Conservation (phyloP, 2,888 invertebrate genomes). For the Agriotes lineatus region DNA sequence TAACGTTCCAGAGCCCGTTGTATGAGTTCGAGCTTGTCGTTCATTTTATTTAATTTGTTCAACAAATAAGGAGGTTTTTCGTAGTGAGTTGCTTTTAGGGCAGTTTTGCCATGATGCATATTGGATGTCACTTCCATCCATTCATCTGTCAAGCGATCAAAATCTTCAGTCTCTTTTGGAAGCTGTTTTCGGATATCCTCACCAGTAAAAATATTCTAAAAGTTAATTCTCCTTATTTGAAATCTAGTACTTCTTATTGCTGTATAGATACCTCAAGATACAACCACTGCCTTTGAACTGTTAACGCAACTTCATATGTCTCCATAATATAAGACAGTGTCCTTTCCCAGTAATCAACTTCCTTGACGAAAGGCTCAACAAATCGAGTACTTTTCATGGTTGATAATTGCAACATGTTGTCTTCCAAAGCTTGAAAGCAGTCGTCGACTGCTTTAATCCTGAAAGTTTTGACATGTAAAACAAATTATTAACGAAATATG, state of each 20-base stretch:
- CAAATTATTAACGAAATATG: no score
- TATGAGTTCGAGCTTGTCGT: conserved; percentile 81
- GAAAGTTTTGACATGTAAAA: no score
- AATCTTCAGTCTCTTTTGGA: conserved; percentile 81
- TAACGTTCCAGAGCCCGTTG: conserved; percentile 88
- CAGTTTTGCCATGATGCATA: conserved; percentile 70
- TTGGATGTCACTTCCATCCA: conserved; percentile 77
- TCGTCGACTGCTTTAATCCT: conserved; percentile 84
- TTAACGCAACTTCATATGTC: conserved; percentile 82
- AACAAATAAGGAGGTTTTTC: conserved; percentile 73
- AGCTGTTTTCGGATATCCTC: conserved; percentile 90
- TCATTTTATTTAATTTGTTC: conserved; percentile 79
- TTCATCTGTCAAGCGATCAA: conserved; percentile 77
- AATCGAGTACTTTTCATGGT: conserved; percentile 90
- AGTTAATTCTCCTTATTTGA: conserved; percentile 1
- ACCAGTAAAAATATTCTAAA: conserved; percentile 84
- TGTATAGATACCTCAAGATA: conserved; percentile 79
- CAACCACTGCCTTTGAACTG: conserved; percentile 87
- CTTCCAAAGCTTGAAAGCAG: conserved; percentile 83
- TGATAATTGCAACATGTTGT: conserved; percentile 85
- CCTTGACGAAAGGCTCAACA: conserved; percentile 86
- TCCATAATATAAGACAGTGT: conserved; percentile 85
- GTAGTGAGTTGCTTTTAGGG: conserved; percentile 74
- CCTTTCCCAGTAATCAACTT: conserved; percentile 90
- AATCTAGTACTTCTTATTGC: no score